Base-by-base conservation (phyloP, 2,888 invertebrate species). In the Protophormia terraenovae region DNA sequence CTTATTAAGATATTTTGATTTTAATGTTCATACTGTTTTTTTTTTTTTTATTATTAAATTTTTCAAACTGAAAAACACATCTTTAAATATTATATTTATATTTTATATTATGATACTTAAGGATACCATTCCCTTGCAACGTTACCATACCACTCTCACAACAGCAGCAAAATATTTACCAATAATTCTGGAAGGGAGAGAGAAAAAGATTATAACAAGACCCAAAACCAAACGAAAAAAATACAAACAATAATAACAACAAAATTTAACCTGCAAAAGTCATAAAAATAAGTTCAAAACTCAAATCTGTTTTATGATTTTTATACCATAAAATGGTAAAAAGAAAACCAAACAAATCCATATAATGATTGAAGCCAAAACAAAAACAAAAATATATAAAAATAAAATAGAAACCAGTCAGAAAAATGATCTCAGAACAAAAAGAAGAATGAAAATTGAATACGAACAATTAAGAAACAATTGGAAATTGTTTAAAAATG, bases 241-340 rank as follows among this genome's bases (percentile, higher is more conserved):
- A 32, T 19, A 19, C 24, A 47, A 81, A 19, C 22, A 64, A 19
- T 27, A 41, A 27, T 16, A 16, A 24, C 14, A 45, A 55, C 10
- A 55, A 66, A 73, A 55, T 27, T 32, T 12, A 35, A 66, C 45
- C 29, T 67, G 58, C 66, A 32, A 35, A 60, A 69, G 69, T 64
- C 78, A 50, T 79, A 71, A 79, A 78, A 79, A 29, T 41, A 58
- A 45, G 53, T 76, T 76, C 38, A 66, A 78, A 78, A 69, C 69
- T 78, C 50, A 60, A 77, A 69, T 69, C 47, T 14, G 27, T 62
- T 79, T 71, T 41, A 79, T 71, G 71, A 53, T 29, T 50, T 27
- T 41, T 38, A 62, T 27, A 29, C 24, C 50, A 71, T 53, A 53
- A 62, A 79, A 45, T 35, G 27, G 27, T 45, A 55, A n/a, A 29